A percentile compares a stretch with the other conserved stretches of the same genome.
Evolutionary conservation across 2,113 vertebrate genomes (phyloP).

Genomic region (Zapus hudsonius): DNA sequence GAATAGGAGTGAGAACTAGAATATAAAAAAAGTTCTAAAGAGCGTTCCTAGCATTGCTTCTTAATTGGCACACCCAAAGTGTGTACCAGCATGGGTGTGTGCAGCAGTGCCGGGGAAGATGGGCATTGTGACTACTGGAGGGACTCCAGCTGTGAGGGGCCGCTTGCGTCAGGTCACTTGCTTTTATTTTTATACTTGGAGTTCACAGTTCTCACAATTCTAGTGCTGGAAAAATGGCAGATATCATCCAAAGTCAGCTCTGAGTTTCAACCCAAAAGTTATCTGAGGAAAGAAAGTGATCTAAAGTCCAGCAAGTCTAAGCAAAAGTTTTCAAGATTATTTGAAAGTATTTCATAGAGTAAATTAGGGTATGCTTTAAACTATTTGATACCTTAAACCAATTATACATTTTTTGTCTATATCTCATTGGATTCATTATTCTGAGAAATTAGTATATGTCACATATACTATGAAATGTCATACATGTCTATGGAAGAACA

Average conservation of each 20-base stretch:
- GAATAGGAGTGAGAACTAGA: background rate
- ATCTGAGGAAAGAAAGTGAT: background rate
- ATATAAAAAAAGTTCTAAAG: background rate
- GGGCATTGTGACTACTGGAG: background rate
- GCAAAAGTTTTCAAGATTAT: background rate
- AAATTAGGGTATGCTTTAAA: background rate
- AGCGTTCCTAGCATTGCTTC: background rate
- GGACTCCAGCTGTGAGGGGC: background rate
- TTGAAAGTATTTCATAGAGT: background rate
- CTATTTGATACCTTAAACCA: background rate
- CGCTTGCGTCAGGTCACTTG: background rate
- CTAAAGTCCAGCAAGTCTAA: conserved; percentile 4
- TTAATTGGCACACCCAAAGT: background rate
- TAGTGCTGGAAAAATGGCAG: background rate
- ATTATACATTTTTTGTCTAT: background rate
- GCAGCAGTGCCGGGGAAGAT: rapidly evolving
- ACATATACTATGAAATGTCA: background rate
- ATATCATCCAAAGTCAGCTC: background rate
- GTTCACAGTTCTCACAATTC: background rate
- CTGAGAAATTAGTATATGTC: conserved; percentile 25
- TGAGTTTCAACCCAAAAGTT: background rate
- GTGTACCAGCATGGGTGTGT: background rate
- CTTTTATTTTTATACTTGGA: background rate
- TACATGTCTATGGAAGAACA: background rate
- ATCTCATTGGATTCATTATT: background rate